Base-by-base conservation (phyloP, 2,113 vertebrate genomes). In the Petaurus breviceps region DNA sequence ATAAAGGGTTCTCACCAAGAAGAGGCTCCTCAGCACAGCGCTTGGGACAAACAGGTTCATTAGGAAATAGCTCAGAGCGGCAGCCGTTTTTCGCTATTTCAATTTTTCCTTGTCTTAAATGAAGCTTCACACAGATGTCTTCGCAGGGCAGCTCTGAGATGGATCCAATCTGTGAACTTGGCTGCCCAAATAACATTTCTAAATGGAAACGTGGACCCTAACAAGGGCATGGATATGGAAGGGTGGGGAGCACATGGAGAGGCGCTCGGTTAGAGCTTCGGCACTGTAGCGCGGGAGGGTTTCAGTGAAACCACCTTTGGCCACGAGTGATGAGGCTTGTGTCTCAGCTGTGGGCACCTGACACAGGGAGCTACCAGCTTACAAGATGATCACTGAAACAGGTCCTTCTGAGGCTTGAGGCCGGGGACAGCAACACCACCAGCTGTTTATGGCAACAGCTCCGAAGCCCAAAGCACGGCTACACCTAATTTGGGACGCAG, bases 1-100 rank as follows among this genome's bases (percentile, higher is more conserved):
- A 99, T 99, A 99, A 98, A 98, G 98, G 97, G 98, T 98, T 98
- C 98, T 98, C 50, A 51, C 98, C 55, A 96, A 98, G 97, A 98
- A 98, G 98, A 98, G 94, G 93, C 93, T 93, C 97, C 98, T 98
- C 90, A 96, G 97, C 97, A 52, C 97, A 50, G 96, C 91, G 98
- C 97, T 93, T 96, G 97, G 98, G 98, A 98, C 98, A 97, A 98
- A 98, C 98, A 95, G 98, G 97, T 98, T 98, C 97, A 92, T 98
- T 98, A 98, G 95, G 97, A 98, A 98, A 97, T 84, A 91, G 97
- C 97, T 96, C 97, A 98, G 96, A 98, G 98, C 84, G 92, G 95
- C 97, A 77, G 94, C 52, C 0, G 90, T 96, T 93, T 97, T 98
- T 97, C 95, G 97, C 95, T 96, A 97, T 97, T 98, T 97, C 96